A percentile compares a stretch with the other conserved stretches of the same genome.
Evolutionary conservation across 2,113 vertebrate species (phyloP).

Genomic region (Stegostoma tigrinum): DNA sequence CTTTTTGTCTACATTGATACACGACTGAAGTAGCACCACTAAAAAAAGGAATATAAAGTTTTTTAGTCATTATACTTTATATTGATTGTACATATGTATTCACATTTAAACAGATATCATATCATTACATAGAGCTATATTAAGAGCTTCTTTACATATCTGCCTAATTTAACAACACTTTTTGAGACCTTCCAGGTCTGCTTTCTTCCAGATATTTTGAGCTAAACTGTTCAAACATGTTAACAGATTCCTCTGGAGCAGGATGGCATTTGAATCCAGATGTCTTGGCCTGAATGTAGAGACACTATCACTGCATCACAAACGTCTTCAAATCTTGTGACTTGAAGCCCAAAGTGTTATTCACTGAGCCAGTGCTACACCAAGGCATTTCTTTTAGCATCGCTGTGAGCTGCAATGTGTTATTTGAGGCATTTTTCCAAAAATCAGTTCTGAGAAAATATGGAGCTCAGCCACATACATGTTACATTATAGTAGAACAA

Average conservation of each 20-base stretch:
- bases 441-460: not conserved
- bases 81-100: not conserved
- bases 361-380: too few relatives aligned
- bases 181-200: not conserved
- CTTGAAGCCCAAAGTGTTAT: too few relatives aligned
- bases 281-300: too few relatives aligned
- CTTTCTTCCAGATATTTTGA: not conserved
- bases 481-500: not conserved
- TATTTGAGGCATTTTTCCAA: not conserved
- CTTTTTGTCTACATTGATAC: conserved; percentile 78
- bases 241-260: too few relatives aligned
- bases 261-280: too few relatives aligned
- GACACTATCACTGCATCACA: too few relatives aligned
- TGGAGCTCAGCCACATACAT: not conserved
- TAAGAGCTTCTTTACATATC: not conserved
- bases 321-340: too few relatives aligned
- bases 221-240: too few relatives aligned
- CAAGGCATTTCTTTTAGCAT: not conserved
- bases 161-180: not conserved
- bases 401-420: not conserved
- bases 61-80: not conserved
- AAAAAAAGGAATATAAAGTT: conserved; percentile 42
- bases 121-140: not conserved
- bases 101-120: not conserved
- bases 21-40: conserved; percentile 82